phyloP scores from a whole-genome alignment of 1,140 invertebrate species.

The Drosophila gunungcola region DNA sequence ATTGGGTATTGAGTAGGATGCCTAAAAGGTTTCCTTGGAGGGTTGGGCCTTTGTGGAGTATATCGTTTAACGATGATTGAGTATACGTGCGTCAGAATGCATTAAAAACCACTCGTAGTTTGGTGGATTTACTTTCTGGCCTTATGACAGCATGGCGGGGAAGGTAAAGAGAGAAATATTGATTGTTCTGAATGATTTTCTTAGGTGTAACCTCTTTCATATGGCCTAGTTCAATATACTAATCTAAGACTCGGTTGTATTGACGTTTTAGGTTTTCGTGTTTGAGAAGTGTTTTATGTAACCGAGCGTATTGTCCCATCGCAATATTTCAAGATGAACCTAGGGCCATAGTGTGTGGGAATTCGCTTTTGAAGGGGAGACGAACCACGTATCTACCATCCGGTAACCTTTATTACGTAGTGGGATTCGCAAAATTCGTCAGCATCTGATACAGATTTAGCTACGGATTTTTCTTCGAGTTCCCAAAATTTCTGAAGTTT shows the following conservation, averaged over 20 bases:
- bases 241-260: neutral
- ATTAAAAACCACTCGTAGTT: neutral
- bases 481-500: no score
- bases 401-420: neutral
- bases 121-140: no score
- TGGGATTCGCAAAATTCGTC: neutral
- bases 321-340: neutral
- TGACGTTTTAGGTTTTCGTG: neutral
- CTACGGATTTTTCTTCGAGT: no score
- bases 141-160: no score
- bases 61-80: neutral
- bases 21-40: neutral
- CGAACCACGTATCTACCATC: neutral
- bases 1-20: neutral
- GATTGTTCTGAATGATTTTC: no score
- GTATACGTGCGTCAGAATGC: neutral
- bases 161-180: neutral
- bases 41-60: no score
- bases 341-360: neutral
- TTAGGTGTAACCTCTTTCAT: no score
- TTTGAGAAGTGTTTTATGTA: neutral
- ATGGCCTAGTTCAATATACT: no score
- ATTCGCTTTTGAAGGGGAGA: neutral
- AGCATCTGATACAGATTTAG: no score
- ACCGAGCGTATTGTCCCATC: neutral